Evolutionary conservation across 2,113 vertebrate species (phyloP).

Genomic region (Leptocoma aspasia): DNA sequence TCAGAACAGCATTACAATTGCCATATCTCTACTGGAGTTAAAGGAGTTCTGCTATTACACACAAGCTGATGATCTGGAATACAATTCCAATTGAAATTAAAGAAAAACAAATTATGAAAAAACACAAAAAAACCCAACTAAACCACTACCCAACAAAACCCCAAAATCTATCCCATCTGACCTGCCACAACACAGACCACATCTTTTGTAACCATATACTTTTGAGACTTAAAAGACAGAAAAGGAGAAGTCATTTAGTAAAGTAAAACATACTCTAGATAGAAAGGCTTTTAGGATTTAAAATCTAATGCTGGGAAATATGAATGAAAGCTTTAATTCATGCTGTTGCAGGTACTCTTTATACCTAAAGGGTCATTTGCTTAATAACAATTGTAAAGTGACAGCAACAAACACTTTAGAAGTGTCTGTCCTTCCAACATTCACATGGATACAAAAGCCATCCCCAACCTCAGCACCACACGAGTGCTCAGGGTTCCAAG

Average conservation of each 20-base stretch:
- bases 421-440: neutral
- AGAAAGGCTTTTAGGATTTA: neutral
- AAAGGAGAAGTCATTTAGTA: neutral
- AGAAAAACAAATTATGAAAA: neutral
- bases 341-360: neutral
- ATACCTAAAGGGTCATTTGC: neutral
- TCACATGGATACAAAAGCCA: neutral
- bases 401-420: neutral
- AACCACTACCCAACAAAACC: neutral
- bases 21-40: neutral
- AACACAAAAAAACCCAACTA: neutral
- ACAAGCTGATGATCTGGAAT: neutral
- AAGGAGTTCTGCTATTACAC: neutral
- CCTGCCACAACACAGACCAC: neutral
- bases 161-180: neutral
- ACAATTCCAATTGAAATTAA: neutral
- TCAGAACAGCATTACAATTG: neutral
- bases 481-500: neutral
- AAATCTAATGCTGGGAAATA: neutral
- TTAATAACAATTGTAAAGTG: neutral
- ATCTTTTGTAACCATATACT: neutral
- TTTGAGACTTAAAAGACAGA: neutral
- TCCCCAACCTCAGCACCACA: neutral
- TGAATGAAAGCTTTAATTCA: constrained; percentile 7
- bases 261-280: neutral